phyloP scores from a whole-genome alignment of 2,888 invertebrate species.

The Monochamus alternatus region DNA sequence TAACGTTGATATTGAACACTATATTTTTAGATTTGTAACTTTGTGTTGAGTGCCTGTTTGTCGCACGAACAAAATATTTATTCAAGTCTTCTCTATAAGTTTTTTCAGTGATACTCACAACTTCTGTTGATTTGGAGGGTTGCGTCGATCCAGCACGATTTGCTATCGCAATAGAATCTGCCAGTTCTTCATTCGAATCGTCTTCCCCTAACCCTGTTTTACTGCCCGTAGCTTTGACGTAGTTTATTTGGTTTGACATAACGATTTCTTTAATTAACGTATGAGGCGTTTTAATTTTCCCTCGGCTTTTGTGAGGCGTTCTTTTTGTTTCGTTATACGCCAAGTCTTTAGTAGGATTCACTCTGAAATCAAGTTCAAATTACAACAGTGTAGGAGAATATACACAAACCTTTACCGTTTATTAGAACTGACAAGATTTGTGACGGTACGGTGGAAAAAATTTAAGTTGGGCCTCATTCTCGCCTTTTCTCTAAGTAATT shows the following conservation, averaged over 20 bases:
- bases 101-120: not conserved
- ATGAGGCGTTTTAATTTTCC: slow-evolving; percentile 8
- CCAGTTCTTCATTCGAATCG: not conserved
- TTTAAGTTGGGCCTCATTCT: slow-evolving; percentile 56
- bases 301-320: not conserved
- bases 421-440: slow-evolving; percentile 54
- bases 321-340: slow-evolving; percentile 34
- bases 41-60: not conserved
- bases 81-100: not conserved
- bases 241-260: slow-evolving; percentile 42
- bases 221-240: slow-evolving; percentile 35
- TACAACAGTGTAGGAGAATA: not conserved
- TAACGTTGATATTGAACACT: slow-evolving; percentile 2
- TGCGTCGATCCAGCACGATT: not conserved
- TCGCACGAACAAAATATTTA: slow-evolving; percentile 2
- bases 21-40: not conserved
- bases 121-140: no score
- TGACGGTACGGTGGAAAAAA: slow-evolving; percentile 57
- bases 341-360: slow-evolving; percentile 33
- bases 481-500: slow-evolving; percentile 44
- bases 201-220: not conserved
- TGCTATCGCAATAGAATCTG: not conserved
- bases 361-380: slow-evolving; percentile 33
- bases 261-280: slow-evolving; percentile 42
- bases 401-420: slow-evolving; percentile 45